Conservation (phyloP, 2,113 vertebrate species). For the Scartelaos histophorus region DNA sequence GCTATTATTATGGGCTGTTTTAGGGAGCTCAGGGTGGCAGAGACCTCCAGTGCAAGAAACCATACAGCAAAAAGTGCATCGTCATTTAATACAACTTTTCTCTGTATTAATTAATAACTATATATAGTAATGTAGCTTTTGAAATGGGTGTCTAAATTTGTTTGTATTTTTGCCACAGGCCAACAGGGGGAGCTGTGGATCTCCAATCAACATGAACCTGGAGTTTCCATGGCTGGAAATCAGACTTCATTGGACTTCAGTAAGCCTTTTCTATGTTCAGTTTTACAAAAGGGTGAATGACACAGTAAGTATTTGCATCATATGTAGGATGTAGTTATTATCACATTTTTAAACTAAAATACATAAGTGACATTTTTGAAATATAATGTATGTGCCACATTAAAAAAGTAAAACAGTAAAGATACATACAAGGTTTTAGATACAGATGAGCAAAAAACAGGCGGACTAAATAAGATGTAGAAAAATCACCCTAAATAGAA, state of each 20-base stretch:
- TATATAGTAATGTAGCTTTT: background rate
- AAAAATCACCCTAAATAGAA: too few relatives aligned
- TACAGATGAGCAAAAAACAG: too few relatives aligned
- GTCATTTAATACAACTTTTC: conserved; percentile 9
- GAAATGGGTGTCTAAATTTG: background rate
- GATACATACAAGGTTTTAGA: too few relatives aligned
- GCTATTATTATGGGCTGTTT: conserved; percentile 30
- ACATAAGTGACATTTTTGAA: too few relatives aligned
- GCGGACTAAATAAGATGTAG: too few relatives aligned
- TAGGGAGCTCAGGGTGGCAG: conserved; percentile 26
- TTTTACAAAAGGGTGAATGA: too few relatives aligned
- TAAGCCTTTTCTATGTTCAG: background rate
- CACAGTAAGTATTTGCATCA: too few relatives aligned
- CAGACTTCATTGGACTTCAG: background rate
- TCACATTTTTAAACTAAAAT: too few relatives aligned
- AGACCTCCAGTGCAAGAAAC: background rate
- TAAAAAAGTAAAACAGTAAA: too few relatives aligned
- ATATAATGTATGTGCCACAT: too few relatives aligned
- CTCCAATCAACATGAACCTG: conserved; percentile 31
- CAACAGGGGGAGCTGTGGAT: conserved; percentile 65
- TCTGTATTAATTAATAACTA: background rate
- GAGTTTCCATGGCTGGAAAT: conserved; percentile 4
- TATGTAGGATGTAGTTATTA: too few relatives aligned
- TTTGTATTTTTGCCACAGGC: conserved; percentile 15
- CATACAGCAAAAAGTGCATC: background rate